Evolutionary conservation across 53 echinoderm and acorn worm species (phyloP).

Genomic region (Henricia sp.): DNA sequence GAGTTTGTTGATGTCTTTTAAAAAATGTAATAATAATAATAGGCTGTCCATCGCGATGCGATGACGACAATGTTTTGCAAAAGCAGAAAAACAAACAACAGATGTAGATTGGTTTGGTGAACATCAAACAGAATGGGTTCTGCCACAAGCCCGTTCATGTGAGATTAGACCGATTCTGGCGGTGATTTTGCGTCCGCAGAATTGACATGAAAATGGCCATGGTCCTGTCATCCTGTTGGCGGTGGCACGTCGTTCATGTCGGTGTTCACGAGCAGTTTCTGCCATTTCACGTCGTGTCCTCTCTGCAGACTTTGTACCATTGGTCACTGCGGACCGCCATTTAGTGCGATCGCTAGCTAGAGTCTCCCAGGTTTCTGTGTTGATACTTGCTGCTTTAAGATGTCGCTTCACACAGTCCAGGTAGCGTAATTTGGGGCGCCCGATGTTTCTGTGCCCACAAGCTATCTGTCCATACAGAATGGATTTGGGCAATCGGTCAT

Average conservation of each 20-base stretch:
- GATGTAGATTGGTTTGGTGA: no score
- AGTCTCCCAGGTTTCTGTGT: slow-evolving; percentile 3
- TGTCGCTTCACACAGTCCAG: background rate
- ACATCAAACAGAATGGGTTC: slow-evolving; percentile 7
- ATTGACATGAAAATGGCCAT: background rate
- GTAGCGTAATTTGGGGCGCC: slow-evolving; percentile 8
- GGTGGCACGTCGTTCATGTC: slow-evolving; percentile 3
- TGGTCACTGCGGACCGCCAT: background rate
- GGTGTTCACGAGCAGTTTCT: background rate
- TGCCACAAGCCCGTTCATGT: background rate
- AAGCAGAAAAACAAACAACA: no score
- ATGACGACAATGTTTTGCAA: no score
- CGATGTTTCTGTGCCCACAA: slow-evolving; percentile 5
- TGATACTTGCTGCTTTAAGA: background rate
- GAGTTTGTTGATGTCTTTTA: no score
- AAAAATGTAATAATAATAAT: no score
- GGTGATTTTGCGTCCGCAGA: background rate
- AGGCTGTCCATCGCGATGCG: no score
- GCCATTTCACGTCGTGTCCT: background rate
- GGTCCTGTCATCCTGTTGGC: background rate
- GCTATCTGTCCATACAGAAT: background rate
- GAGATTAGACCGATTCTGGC: background rate
- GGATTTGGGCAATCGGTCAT: slow-evolving; percentile 14
- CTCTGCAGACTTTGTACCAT: slow-evolving; percentile 4
- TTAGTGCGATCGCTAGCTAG: background rate